A percentile compares a stretch with the other conserved stretches of the same genome.
phyloP scores from a whole-genome alignment of 2,888 invertebrate species.

The Tryphoninae sp. region DNA sequence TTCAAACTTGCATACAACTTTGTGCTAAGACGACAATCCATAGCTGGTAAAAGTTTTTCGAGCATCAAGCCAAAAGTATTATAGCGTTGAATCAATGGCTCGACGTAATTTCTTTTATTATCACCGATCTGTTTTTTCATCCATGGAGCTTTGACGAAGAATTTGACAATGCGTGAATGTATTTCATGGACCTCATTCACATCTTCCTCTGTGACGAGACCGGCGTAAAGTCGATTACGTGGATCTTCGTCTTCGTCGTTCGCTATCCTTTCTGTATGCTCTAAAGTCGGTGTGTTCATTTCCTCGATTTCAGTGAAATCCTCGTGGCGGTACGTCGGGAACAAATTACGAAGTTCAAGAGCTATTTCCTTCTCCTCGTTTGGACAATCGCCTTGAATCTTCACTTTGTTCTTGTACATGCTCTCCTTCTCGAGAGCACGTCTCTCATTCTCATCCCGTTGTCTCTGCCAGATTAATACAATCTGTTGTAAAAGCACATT shows the following conservation, averaged over 20 bases:
- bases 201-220: constrained; percentile 83
- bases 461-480: constrained; percentile 89
- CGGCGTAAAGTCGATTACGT: constrained; percentile 65
- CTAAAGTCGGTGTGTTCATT: constrained; percentile 70
- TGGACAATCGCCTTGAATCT: constrained; percentile 85
- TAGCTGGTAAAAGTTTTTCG: constrained; percentile 82
- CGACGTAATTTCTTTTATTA: constrained; percentile 79
- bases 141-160: constrained; percentile 86
- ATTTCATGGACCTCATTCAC: constrained; percentile 84
- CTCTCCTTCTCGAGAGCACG: constrained; percentile 89
- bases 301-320: constrained; percentile 88
- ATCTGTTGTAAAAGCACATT: constrained; percentile 84
- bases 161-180: constrained; percentile 84
- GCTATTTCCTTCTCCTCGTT: constrained; percentile 87
- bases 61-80: constrained; percentile 84
- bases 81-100: constrained; percentile 84
- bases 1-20: constrained; percentile 84
- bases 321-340: constrained; percentile 86
- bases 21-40: constrained; percentile 83
- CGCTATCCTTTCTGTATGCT: constrained; percentile 72
- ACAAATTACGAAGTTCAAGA: constrained; percentile 86
- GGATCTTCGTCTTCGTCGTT: constrained; percentile 13
- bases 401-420: constrained; percentile 88
- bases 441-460: constrained; percentile 86
- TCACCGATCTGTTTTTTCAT: constrained; percentile 80